Evolutionary conservation across 2,797 vertebrate species (phyloP), one percentile per base, ranked within the genome.

Genomic region (Sebastes glaucus): DNA sequence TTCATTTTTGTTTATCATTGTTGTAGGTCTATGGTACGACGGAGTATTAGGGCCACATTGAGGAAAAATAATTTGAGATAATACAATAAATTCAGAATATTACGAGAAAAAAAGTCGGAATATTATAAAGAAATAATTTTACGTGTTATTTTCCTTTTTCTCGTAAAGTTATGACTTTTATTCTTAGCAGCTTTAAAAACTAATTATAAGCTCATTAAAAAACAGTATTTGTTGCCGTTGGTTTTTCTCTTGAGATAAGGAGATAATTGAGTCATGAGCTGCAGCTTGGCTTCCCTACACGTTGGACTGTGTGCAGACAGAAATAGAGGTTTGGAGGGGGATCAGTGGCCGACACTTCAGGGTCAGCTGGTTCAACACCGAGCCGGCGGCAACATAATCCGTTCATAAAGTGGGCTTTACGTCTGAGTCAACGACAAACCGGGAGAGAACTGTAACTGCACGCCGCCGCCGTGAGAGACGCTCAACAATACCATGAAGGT

Each of bases 331-430:
- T 6, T 6, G n/a, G 27, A 32, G 42, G 23, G 18, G 57, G 57
- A 65, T 84, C 61, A 68, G 72, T 8, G 35, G 32, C 32, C 32
- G 68, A 72, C 28, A 78, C 64, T 77, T 66, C 57, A 46, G 57
- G 77, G 70, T 78, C 65, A 89, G 23, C 33, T 38, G 38, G 71
- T 78, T 80, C 67, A 18, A 61, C 69, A 55, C 33, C 20, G 63
- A 76, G 20, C 22, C 35, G 57, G 72, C 49, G 80, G 75, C 70
- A 70, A 79, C 71, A 63, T 81, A 82, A 89, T 87, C 77, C 64
- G 11, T 32, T 68, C 55, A 73, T 46, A 75, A 80, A 80, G 60
- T 4, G 49, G 33, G 9, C 81, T 88, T 87, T 35, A 68, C 52
- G 22, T 72, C 63, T 49, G 72, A 81, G 78, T 83, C 77, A 46